phyloP scores from a whole-genome alignment of 2,888 invertebrate species.

The Melipona bicolor region DNA sequence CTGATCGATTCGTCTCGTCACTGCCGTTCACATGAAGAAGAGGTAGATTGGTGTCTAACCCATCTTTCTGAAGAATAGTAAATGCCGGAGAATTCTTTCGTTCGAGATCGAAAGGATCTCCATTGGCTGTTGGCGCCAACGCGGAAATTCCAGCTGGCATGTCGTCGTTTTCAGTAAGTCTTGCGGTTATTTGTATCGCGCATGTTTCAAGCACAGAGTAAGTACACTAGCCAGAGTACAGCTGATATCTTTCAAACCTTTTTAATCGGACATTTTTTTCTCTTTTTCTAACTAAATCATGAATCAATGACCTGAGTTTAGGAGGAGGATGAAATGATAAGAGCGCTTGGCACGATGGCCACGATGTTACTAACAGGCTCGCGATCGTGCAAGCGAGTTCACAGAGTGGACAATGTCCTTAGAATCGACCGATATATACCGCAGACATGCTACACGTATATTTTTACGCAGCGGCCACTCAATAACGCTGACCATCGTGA shows the following conservation, averaged over 20 bases:
- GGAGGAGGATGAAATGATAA: background rate
- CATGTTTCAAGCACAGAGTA: background rate
- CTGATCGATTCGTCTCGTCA: constrained; percentile 24
- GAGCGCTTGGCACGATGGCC: constrained; percentile 55
- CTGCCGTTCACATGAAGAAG: constrained; percentile 76
- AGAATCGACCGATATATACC: constrained; percentile 75
- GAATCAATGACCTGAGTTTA: background rate
- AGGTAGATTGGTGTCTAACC: constrained; percentile 76
- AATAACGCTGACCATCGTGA: constrained; percentile 81
- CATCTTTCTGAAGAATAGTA: constrained; percentile 79
- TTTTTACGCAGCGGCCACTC: constrained; percentile 79
- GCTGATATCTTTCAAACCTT: background rate
- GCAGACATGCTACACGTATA: constrained; percentile 68
- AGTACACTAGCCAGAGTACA: too few relatives aligned
- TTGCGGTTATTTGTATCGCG: background rate
- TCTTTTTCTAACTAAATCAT: background rate
- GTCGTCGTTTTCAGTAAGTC: constrained; percentile 17
- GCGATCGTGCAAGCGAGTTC: constrained; percentile 58
- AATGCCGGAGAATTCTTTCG: constrained; percentile 76
- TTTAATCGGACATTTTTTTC: background rate
- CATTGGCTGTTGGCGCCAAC: constrained; percentile 67
- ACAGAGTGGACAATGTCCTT: constrained; percentile 80
- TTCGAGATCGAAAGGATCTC: constrained; percentile 65
- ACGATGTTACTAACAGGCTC: constrained; percentile 71
- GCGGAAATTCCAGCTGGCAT: constrained; percentile 81